Evolutionary conservation across 2,888 invertebrate species (phyloP).

Genomic region (Dynastes maya): DNA sequence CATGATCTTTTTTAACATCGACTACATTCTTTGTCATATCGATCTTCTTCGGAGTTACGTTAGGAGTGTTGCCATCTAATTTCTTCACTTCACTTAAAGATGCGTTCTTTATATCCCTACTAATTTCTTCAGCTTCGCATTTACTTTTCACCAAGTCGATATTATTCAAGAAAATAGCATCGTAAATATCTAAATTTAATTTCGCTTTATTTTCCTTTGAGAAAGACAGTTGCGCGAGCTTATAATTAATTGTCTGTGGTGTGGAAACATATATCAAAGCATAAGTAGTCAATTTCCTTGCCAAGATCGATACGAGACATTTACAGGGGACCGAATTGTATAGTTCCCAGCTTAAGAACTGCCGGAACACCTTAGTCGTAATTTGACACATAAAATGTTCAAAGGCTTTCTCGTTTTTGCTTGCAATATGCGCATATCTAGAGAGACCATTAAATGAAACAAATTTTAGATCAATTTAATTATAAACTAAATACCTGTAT

Average conservation of each 20-base stretch:
- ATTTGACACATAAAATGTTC: constrained; percentile 76
- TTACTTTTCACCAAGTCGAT: constrained; percentile 52
- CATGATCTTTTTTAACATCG: constrained; percentile 13
- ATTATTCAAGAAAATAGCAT: constrained; percentile 58
- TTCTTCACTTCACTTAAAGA: too few species aligned
- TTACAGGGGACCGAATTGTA: constrained; percentile 80
- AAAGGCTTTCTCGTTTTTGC: constrained; percentile 69
- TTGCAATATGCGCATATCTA: constrained; percentile 67
- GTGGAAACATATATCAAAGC: constrained; percentile 71
- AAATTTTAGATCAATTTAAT: background rate
- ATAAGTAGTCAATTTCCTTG: constrained; percentile 74
- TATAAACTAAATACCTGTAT: constrained; percentile 67
- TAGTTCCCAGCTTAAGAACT: constrained; percentile 79
- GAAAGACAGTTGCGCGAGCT: constrained; percentile 59
- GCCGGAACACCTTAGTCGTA: constrained; percentile 74
- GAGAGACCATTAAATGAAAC: constrained; percentile 48
- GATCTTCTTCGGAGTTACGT: constrained; percentile 49
- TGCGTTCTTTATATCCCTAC: background rate
- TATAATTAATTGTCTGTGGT: constrained; percentile 72
- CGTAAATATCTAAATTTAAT: constrained; percentile 61
- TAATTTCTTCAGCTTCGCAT: constrained; percentile 2
- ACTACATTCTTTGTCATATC: background rate
- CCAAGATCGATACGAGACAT: constrained; percentile 75
- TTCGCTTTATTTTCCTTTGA: constrained; percentile 57
- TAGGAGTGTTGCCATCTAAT: constrained; percentile 3